Evolutionary conservation across 2,888 invertebrate genomes (phyloP), one percentile per base, ranked within the genome.

Genomic region (Halocaridina rubra): DNA sequence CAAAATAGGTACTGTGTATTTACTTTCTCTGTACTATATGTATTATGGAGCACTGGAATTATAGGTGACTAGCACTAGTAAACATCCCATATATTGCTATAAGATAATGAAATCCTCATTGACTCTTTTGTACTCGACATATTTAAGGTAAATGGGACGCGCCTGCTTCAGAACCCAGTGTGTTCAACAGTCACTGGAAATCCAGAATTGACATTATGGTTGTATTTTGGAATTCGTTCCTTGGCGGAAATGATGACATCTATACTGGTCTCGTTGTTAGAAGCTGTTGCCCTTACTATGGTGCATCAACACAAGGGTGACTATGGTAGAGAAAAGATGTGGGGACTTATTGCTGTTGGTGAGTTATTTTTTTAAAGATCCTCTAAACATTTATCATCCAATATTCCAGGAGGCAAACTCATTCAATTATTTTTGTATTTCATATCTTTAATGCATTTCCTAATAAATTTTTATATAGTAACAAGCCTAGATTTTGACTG

Each of bases 241-340:
- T 57, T 89, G 22, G 89, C 89, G 2, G 90, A 90, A 80, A 85
- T 89, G 67, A 88, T 89, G 69, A 85, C 89, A 7, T 88, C 89
- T 27, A 87, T 89, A n/a, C 87, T 89, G n/a, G 77, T 87, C 46
- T 87, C 87, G 2, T 81, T 88, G 19, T 76, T 88, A 22, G 87
- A 88, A 67, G 87, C 88, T 19, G 86, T 86, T 75, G 81, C 84
- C 30, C 84, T 88, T 27, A 84, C 86, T 10, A 86, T 88, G 84
- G 86, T 87, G 53, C 80, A 80, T 22, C 84, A 87, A 39, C 86
- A 88, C 80, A 85, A 84, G n/a, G 86, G 87, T 2, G 88, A 88
- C 75, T 88, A 84, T 79, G 88, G 88, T 19, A 78, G 88, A 24
- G 86, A 88, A 61, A 82, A 86, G 30, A 86, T 86, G 86, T 88